Evolutionary conservation across 2,888 invertebrate genomes (phyloP).

Genomic region (Epinotia ramella): DNA sequence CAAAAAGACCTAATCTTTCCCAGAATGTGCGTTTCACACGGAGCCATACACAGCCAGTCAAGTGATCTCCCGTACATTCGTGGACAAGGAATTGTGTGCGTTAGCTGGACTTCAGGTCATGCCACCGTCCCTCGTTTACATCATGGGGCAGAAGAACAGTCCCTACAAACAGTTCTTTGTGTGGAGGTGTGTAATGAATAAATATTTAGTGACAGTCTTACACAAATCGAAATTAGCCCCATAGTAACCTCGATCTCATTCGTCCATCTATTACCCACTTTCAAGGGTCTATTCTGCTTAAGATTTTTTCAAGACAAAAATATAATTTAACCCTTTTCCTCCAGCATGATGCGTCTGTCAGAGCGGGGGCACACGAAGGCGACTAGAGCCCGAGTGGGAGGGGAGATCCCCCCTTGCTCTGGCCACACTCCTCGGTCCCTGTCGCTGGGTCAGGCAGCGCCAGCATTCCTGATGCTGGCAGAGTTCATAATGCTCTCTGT

Average conservation of each 20-base stretch:
- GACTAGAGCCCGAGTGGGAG: constrained; percentile 62
- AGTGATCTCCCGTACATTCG: constrained; percentile 70
- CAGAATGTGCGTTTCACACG: constrained; percentile 82
- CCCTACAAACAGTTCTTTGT: constrained; percentile 76
- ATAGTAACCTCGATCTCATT: neutral
- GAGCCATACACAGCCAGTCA: constrained; percentile 81
- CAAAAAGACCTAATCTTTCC: neutral
- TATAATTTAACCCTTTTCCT: too few relatives aligned
- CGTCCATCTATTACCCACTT: neutral
- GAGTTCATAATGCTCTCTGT: constrained; percentile 56
- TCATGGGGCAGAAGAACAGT: constrained; percentile 72
- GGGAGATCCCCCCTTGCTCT: constrained; percentile 64
- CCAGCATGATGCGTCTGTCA: constrained; percentile 69
- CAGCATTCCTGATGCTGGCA: constrained; percentile 69
- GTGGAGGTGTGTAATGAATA: constrained; percentile 66
- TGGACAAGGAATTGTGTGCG: constrained; percentile 78
- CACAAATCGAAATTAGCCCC: too few relatives aligned
- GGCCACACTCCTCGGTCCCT: constrained; percentile 73
- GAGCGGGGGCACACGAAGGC: constrained; percentile 71
- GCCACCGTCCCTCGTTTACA: constrained; percentile 67
- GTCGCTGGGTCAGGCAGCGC: constrained; percentile 76
- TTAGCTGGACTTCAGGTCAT: constrained; percentile 76
- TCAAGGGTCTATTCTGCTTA: neutral
- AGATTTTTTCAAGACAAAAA: too few relatives aligned
- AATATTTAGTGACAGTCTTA: too few relatives aligned